phyloP scores from a whole-genome alignment of 2,113 vertebrate genomes.

The Campylomormyrus numenius region DNA sequence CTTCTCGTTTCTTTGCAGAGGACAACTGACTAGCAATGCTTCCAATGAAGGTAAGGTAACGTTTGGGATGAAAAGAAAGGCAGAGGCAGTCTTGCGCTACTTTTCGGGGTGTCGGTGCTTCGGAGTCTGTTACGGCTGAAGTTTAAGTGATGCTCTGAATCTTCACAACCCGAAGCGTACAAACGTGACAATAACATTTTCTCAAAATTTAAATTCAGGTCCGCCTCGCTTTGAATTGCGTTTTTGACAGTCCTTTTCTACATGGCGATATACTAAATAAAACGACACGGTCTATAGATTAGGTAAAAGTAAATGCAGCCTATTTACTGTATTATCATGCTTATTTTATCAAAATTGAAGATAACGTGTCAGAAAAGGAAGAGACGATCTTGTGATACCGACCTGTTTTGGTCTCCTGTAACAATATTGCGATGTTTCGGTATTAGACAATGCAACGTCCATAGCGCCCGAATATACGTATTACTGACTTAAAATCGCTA shows the following conservation, averaged over 20 bases:
- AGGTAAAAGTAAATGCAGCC: background rate
- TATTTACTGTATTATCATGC: background rate
- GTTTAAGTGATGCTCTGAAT: constrained; percentile 19
- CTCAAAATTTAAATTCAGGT: background rate
- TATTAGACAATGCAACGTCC: background rate
- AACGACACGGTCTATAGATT: background rate
- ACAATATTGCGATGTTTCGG: background rate
- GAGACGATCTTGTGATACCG: background rate
- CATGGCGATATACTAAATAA: background rate
- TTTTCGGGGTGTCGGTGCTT: background rate
- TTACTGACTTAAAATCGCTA: background rate
- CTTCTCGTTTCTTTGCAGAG: constrained; percentile 54
- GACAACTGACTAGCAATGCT: constrained; percentile 63
- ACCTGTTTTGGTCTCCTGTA: background rate
- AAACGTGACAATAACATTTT: background rate
- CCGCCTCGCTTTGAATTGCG: background rate
- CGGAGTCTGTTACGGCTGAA: background rate
- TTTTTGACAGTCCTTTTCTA: background rate
- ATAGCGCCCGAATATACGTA: background rate
- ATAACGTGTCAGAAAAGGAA: background rate
- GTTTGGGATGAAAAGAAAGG: constrained; percentile 12
- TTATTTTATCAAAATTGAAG: background rate
- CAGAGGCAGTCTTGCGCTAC: constrained; percentile 3
- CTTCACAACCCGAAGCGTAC: background rate
- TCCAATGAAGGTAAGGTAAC: constrained; percentile 83